Percentiles rank a stretch among this genome's conserved stretches.
These are phyloP conservation scores for Myiotriccus ornatus DNA, from an alignment of 2,797 vertebrate species.

Conservation along the genomic window DNA sequence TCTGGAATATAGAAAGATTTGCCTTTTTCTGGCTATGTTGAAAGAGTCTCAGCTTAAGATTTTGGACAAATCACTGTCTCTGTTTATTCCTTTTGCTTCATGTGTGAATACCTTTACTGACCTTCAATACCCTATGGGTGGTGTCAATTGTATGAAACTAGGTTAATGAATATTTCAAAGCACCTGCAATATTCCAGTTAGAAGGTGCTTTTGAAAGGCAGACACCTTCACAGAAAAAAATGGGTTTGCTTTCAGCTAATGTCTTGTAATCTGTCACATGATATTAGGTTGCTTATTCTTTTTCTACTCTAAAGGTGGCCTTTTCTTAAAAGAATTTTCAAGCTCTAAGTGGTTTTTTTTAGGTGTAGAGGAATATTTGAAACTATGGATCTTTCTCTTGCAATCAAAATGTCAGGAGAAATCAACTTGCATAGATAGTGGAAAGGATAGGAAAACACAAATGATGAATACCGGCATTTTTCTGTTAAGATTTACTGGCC, in stretches of 20 bases:
- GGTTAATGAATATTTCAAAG: conserved; percentile 10
- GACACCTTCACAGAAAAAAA: neutral
- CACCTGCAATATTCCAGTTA: neutral
- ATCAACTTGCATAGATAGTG: neutral
- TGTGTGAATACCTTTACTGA: neutral
- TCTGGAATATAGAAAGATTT: neutral
- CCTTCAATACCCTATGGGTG: neutral
- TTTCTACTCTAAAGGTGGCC: neutral
- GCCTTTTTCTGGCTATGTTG: neutral
- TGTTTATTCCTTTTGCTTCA: neutral
- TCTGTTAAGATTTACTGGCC: neutral
- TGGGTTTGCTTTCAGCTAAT: neutral
- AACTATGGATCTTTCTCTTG: neutral
- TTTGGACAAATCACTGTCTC: neutral
- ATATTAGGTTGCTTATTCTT: neutral
- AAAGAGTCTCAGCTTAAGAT: neutral
- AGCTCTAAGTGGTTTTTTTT: neutral
- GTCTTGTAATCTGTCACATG: neutral
- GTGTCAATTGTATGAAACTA: neutral
- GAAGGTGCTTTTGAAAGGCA: neutral
- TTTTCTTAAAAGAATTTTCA: neutral
- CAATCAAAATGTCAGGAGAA: neutral
- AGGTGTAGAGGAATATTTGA: neutral
- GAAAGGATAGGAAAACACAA: neutral
- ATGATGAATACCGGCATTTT: conserved; percentile 23